These are phyloP conservation scores for Sipha maydis DNA, from an alignment of 2,888 invertebrate genomes.

Conservation along the genomic window DNA sequence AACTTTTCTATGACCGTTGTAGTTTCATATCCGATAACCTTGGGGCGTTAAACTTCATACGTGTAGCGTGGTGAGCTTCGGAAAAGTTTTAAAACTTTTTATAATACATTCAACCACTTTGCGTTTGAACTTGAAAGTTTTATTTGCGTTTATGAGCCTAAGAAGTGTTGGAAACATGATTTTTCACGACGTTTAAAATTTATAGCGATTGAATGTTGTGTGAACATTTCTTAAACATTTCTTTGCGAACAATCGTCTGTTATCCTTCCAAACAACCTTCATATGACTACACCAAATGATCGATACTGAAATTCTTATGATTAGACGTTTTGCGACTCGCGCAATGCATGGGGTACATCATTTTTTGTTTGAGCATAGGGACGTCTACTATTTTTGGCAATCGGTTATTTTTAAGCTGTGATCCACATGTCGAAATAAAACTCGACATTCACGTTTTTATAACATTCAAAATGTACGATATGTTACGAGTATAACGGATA, in stretches of 20 bases:
- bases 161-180: neutral
- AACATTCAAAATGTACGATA: neutral
- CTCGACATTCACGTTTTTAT: conserved; percentile 33
- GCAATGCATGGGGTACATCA: neutral
- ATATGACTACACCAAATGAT: neutral
- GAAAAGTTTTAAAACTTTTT: conserved; percentile 32
- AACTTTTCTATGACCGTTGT: conserved; percentile 32
- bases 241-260: neutral
- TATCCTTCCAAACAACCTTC: too few species aligned
- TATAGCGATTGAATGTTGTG: neutral
- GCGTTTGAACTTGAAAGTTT: conserved; percentile 42
- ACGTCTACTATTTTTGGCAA: conserved; percentile 47
- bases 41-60: conserved; percentile 8
- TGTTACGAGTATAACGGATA: neutral
- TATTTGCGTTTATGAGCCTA: conserved; percentile 9
- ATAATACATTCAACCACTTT: conserved; percentile 5
- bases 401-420: conserved; percentile 52
- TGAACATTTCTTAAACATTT: neutral
- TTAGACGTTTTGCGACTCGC: neutral
- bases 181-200: neutral
- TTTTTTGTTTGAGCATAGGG: neutral
- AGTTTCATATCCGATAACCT: conserved; percentile 43
- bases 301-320: neutral
- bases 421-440: conserved; percentile 31
- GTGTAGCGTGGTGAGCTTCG: neutral